Base-by-base conservation (phyloP, 2,888 invertebrate species). In the Geotrupes spiniger region DNA sequence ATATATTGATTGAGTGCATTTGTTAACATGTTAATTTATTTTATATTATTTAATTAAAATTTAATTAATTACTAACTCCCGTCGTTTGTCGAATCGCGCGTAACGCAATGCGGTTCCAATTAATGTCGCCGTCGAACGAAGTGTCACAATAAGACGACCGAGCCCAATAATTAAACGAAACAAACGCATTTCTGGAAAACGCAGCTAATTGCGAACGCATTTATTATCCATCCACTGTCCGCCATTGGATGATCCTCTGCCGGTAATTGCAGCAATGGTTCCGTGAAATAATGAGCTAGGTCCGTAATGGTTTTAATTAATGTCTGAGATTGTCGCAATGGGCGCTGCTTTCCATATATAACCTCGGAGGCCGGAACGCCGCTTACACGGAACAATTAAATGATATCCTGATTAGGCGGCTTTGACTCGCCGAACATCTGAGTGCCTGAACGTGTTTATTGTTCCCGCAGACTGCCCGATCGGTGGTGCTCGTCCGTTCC, bases 321-420 rank as follows among this genome's bases (percentile, higher is more conserved):
- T 55, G 62, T 59, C 62, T 59, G 60, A 60, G 62, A 62, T 62
- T 62, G 62, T 60, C 62, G 62, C 62, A 60, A 62, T 62, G 59
- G 62, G 60, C 58, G 56, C 54, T 56, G 49, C 51, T 53, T 53
- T 51, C 58, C 58, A 51, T 58, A 58, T 58, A 57, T 53, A 57
- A 44, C 28, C 12, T 42, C 28, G 37, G 45, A 46, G 36, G 38
- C 37, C 42, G 37, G 48, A 48, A 37, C 43, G 29, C 48, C 38
- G 31, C 50, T 50, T 58, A 59, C 61, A 57, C 51, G 60, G 57
- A 60, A 61, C 61, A 61, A 61, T 61, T 61, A 61, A 56, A 52
- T 46, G 47, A 54, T 53, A 55, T 60, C 61, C 61, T 58, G 61
- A 60, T 61, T 60, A 60, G 61, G 60, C 52, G 58, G 56, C 57